A percentile compares a stretch with the other conserved stretches of the same genome.
Conservation (phyloP, 2,888 invertebrate genomes). For the Phasia obesa region DNA sequence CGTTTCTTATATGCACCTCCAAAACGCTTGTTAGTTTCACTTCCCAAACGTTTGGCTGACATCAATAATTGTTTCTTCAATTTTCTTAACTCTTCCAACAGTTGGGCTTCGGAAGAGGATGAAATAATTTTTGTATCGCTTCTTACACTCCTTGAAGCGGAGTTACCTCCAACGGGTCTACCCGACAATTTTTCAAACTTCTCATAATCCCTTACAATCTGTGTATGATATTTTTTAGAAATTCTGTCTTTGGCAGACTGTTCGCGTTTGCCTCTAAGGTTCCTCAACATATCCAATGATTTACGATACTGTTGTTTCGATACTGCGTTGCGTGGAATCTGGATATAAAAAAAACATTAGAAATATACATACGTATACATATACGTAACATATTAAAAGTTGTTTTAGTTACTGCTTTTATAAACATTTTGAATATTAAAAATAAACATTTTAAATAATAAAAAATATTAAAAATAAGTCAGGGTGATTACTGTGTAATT, state of each 20-base stretch:
- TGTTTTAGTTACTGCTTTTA: too few species aligned
- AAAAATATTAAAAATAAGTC: too few species aligned
- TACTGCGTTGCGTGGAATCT: slow-evolving; percentile 19
- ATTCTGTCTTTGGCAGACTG: slow-evolving; percentile 11
- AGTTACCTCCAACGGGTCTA: not conserved
- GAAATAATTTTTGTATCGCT: not conserved
- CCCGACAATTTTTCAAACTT: not conserved
- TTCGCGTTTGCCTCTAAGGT: slow-evolving; percentile 5
- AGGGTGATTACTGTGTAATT: too few species aligned
- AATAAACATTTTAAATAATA: too few species aligned
- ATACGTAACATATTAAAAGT: too few species aligned
- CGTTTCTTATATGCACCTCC: slow-evolving; percentile 22
- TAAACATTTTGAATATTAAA: too few species aligned
- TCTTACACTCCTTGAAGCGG: not conserved
- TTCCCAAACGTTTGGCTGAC: not conserved
- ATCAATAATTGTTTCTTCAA: slow-evolving; percentile 27
- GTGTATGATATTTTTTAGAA: slow-evolving; percentile 37
- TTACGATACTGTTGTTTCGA: slow-evolving; percentile 33
- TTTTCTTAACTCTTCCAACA: slow-evolving; percentile 12
- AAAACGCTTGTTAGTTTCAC: not conserved
- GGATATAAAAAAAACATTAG: slow-evolving; percentile 1
- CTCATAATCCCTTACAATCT: slow-evolving; percentile 46
- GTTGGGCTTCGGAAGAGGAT: not conserved
- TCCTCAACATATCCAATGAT: slow-evolving; percentile 33
- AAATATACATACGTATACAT: too few species aligned